phyloP scores from a whole-genome alignment of 2,888 invertebrate species.

The Yponomeuta evonymella region DNA sequence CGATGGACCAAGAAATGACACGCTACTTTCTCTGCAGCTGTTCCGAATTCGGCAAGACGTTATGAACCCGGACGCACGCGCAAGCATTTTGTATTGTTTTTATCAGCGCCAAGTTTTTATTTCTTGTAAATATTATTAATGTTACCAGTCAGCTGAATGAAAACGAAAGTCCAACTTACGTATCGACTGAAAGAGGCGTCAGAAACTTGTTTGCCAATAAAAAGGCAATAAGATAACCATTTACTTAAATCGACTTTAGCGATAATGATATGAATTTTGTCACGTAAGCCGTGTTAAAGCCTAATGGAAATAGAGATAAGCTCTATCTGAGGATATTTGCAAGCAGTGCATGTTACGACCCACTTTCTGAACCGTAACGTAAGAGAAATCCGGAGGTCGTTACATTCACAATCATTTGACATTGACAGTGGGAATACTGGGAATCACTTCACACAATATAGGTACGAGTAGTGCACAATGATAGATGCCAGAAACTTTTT shows the following conservation, averaged over 20 bases:
- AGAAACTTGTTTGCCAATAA: not conserved
- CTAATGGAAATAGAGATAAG: no score
- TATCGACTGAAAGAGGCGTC: not conserved
- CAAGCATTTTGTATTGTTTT: constrained; percentile 57
- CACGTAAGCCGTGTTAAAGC: not conserved
- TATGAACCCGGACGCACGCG: constrained; percentile 47
- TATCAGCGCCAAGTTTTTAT: constrained; percentile 31
- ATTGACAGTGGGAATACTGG: no score
- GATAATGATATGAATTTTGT: not conserved
- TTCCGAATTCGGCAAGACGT: constrained; percentile 34
- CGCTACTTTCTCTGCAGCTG: constrained; percentile 55
- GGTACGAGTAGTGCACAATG: no score
- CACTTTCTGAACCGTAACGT: no score
- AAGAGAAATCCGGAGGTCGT: no score
- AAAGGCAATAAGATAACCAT: not conserved
- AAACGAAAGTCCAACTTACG: constrained; percentile 49
- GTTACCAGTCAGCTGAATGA: constrained; percentile 36
- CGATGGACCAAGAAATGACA: constrained; percentile 43
- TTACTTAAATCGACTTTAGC: not conserved
- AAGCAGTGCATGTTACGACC: no score
- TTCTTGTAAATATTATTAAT: constrained; percentile 50
- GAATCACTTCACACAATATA: no score
- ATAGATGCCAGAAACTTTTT: no score
- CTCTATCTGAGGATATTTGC: no score
- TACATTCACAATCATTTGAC: no score